Evolutionary conservation across 2,113 vertebrate genomes (phyloP), one percentile per base, ranked within the genome.

Genomic region (Neogale vison): DNA sequence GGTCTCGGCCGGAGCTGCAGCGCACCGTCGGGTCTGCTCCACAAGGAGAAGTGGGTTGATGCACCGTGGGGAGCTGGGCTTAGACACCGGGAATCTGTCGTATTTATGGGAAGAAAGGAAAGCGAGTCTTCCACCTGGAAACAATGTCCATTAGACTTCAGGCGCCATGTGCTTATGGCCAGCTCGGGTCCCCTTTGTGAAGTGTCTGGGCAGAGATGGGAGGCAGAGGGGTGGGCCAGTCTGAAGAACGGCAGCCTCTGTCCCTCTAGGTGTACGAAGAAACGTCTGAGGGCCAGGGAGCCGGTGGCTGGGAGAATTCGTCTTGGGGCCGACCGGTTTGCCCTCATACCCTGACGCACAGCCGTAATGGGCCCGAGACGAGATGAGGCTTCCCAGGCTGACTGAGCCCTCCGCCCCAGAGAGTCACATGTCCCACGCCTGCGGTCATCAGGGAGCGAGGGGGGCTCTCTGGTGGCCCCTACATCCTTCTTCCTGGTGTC

Each of bases 91-190:
- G 59, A 79, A 29, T 36, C 12, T 3, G 71, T 71, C 34, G 20
- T 57, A 5, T 24, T 21, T 29, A 36, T n/a, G 74, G 67, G 65
- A 80, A 52, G 63, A 84, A 81, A 80, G 59, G 17, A 85, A 55
- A 69, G 65, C 7, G 65, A 85, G 52, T 18, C 8, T 45, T 42
- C 0, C 4, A 18, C 0, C 1, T 0, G 7, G 57, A 45, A 84
- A 42, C 23, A 11, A 34, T 2, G 5, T 26, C 63, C 17, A 6
- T n/a, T 50, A 57, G 42, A 13, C 65, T 55, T 13, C 2, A 29
- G 7, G 31, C 4, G 3, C 76, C 67, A 4, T 0, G 0, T 18
- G 45, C 12, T 9, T 36, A 8, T 24, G 63, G n/a, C 31, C 18
- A 4, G 13, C 55, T 29, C 45, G 2, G 42, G 52, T 34, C 67